These are phyloP conservation scores for Hirundichthys speculiger DNA, from an alignment of 2,113 vertebrate genomes.

Conservation along the genomic window DNA sequence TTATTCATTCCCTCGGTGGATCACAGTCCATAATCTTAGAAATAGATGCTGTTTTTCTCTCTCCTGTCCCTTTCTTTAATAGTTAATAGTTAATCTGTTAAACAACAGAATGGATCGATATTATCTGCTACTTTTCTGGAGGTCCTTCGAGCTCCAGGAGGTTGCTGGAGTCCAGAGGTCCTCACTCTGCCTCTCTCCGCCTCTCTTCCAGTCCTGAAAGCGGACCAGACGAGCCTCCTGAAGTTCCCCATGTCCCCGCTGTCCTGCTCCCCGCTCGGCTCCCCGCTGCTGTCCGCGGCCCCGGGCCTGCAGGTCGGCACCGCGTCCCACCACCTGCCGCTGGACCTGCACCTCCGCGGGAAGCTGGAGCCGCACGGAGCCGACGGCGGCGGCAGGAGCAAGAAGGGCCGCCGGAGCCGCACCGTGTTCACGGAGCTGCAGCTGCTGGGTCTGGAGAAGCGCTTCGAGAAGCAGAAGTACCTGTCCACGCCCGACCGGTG, in stretches of 20 bases:
- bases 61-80: too few relatives aligned
- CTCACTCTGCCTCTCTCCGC: not conserved
- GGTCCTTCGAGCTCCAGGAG: too few relatives aligned
- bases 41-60: too few relatives aligned
- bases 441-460: constrained; percentile 98
- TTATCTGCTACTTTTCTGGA: too few relatives aligned
- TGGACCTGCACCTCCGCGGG: constrained; percentile 95
- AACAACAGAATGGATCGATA: too few relatives aligned
- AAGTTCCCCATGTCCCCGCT: constrained; percentile 94
- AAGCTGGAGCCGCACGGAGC: constrained; percentile 88
- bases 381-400: constrained; percentile 86
- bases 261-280: constrained; percentile 84
- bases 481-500: constrained; percentile 98
- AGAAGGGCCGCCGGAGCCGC: constrained; percentile 96
- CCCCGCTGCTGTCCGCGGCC: constrained; percentile 87
- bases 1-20: too few relatives aligned
- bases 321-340: constrained; percentile 87
- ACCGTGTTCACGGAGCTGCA: constrained; percentile 98
- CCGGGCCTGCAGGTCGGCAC: constrained; percentile 85
- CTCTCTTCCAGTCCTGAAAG: constrained; percentile 82
- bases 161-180: not conserved
- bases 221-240: constrained; percentile 90
- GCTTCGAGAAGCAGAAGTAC: constrained; percentile 99
- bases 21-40: too few relatives aligned
- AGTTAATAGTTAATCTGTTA: too few relatives aligned